Base-by-base conservation (phyloP, 2,113 vertebrate genomes). In the rabbit (Oryctolagus cuniculus) region DNA sequence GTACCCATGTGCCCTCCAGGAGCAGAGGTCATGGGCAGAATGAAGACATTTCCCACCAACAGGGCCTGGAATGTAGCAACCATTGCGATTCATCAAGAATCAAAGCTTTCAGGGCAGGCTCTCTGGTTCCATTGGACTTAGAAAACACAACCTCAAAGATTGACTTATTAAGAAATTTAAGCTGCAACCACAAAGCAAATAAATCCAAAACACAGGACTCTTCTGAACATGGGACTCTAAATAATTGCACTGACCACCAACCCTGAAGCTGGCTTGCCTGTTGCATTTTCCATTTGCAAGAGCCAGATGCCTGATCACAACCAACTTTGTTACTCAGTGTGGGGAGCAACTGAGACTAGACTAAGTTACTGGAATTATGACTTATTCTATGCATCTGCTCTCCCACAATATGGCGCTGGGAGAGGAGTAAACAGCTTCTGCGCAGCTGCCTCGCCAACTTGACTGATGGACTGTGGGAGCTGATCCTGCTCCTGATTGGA, bases 21-120 rank as follows among this genome's bases (percentile, higher is more conserved):
- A 66, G 61, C 55, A 86, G 36, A 90, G 1, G n/a, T 49, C 29
- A 83, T 16, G 10, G 8, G 15, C 29, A 73, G 38, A 49, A 58
- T 31, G 22, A 34, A 83, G 69, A 69, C 29, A 80, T 9, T 36
- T 84, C 84, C 31, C 16, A n/a, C 12, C 25, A 25, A 10, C 0
- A 0, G 12, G 22, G 84, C 27, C n/a, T 1, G 12, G 25, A 25
- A 11, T 24, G 11, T 19, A 15, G 31, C 17, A 77, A 25, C n/a
- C 69, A 22, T 21, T 10, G 29, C 15, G 27, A 95, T 21, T 53
- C 9, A 21, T 10, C 8, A 22, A 90, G 55, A 24, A 22, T 69
- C 69, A 51, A 55, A 79, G 24, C 1, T n/a, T 3, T 2, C 5
- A 13, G 4, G 2, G 1, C 27, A 9, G 22, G 11, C 19, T 27